phyloP scores from a whole-genome alignment of 2,797 vertebrate genomes.

The Paguma larvata region DNA sequence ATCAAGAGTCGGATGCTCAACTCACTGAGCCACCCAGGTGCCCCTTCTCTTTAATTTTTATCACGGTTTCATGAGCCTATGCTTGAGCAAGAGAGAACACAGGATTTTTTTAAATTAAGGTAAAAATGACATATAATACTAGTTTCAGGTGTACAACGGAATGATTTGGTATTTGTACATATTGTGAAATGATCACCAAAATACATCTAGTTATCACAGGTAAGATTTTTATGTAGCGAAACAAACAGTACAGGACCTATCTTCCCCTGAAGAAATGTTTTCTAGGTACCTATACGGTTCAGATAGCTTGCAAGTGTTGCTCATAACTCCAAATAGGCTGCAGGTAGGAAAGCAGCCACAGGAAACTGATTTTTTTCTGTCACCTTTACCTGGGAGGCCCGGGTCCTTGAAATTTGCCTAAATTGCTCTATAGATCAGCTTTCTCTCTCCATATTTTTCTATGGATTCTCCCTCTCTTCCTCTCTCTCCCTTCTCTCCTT shows the following conservation, averaged over 20 bases:
- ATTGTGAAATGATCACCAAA: background rate
- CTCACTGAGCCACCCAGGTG: too few species aligned
- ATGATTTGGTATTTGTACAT: background rate
- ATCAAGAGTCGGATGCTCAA: too few species aligned
- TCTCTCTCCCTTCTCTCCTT: background rate
- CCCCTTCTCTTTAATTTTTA: constrained; percentile 10
- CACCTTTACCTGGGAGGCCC: background rate
- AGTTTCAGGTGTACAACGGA: background rate
- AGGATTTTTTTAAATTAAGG: background rate
- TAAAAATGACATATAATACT: background rate
- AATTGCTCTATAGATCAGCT: background rate
- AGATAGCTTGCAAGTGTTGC: background rate
- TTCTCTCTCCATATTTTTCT: background rate
- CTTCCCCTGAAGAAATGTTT: background rate
- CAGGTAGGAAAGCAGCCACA: background rate
- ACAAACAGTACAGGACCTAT: background rate
- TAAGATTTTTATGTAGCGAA: constrained; percentile 40
- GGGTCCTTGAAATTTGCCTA: background rate
- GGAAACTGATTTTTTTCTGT: background rate
- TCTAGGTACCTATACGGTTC: background rate
- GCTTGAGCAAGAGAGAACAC: background rate
- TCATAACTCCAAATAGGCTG: background rate
- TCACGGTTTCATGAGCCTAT: background rate
- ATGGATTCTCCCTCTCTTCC: background rate
- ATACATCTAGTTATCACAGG: background rate